Evolutionary conservation across 1,140 invertebrate genomes (phyloP).

Genomic region (Caenorhabditis remanei): DNA sequence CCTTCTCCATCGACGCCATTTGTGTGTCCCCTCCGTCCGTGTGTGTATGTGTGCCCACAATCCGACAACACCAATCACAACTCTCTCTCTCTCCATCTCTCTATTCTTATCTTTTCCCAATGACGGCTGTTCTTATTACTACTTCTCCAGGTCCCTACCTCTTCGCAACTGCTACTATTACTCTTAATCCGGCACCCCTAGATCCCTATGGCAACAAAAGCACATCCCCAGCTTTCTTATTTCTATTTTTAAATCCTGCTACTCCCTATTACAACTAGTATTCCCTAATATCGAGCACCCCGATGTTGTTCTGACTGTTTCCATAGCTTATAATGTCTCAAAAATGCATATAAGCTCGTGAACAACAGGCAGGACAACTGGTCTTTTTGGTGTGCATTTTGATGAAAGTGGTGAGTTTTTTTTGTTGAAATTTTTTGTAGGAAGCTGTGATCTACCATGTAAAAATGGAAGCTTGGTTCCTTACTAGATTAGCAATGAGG

Average conservation of each 20-base stretch:
- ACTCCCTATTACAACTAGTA: neutral
- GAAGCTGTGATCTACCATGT: no score
- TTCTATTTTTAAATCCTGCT: neutral
- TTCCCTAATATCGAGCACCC: neutral
- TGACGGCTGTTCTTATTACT: neutral
- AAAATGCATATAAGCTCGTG: slow-evolving; percentile 45
- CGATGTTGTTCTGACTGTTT: slow-evolving; percentile 49
- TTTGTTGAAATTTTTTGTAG: no score
- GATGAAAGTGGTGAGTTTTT: neutral
- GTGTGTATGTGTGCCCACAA: slow-evolving; percentile 38
- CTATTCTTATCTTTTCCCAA: no score
- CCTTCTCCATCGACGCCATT: neutral
- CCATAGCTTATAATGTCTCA: slow-evolving; percentile 17
- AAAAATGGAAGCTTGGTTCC: no score
- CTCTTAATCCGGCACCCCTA: neutral
- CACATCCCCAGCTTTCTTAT: neutral
- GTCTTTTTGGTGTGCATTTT: neutral
- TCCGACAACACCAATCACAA: slow-evolving; percentile 54
- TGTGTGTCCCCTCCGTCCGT: neutral
- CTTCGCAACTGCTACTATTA: neutral
- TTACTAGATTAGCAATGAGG: no score
- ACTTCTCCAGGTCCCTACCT: neutral
- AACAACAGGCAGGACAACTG: slow-evolving; percentile 47
- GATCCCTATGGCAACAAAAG: no score
- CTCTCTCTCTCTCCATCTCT: neutral